Percentiles rank a stretch among this genome's conserved stretches.
These are phyloP conservation scores for Fragum whitleyi DNA, from an alignment of 2,888 invertebrate genomes.

Conservation along the genomic window DNA sequence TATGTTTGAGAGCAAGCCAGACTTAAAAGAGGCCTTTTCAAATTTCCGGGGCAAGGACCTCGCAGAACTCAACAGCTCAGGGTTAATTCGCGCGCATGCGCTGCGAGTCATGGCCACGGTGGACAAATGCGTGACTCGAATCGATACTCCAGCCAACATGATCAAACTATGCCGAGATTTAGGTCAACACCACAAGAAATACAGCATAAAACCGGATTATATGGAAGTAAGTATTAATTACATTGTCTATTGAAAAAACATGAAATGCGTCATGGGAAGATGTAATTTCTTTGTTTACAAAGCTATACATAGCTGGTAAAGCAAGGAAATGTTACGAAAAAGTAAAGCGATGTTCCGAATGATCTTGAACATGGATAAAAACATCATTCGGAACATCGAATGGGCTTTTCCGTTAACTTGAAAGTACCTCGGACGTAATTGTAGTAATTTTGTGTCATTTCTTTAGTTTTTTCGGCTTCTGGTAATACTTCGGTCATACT, in stretches of 20 bases:
- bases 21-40: slow-evolving; percentile 86
- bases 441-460: no score
- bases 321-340: neutral
- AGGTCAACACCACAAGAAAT: slow-evolving; percentile 86
- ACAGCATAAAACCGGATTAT: slow-evolving; percentile 86
- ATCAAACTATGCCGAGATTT: slow-evolving; percentile 85
- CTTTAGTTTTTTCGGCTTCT: no score
- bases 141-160: slow-evolving; percentile 86
- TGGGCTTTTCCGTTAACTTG: no score
- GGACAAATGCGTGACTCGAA: slow-evolving; percentile 86
- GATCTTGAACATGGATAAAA: no score
- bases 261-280: no score
- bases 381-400: no score
- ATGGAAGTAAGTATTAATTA: slow-evolving; percentile 85
- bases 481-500: no score
- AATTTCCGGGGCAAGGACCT: slow-evolving; percentile 85
- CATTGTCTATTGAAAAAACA: neutral
- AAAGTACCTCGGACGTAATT: no score
- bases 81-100: slow-evolving; percentile 86
- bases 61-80: slow-evolving; percentile 86
- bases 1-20: slow-evolving; percentile 86
- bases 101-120: slow-evolving; percentile 87
- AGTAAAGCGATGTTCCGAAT: no score
- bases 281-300: neutral
- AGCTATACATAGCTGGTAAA: neutral